Evolutionary conservation across 2,113 vertebrate species (phyloP).

Genomic region (Pelodiscus sinensis): DNA sequence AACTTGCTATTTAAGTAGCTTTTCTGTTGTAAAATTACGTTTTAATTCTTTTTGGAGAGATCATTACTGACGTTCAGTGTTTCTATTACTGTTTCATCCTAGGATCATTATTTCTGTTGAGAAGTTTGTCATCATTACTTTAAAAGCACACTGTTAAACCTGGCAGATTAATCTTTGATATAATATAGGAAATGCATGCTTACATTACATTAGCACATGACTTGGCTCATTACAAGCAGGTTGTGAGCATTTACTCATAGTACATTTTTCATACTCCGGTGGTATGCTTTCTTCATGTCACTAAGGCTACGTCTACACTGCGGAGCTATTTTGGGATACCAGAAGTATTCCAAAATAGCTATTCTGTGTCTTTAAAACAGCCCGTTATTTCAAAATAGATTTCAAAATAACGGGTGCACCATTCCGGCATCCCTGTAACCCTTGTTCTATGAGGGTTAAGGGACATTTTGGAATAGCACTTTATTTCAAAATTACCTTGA

Average conservation of each 20-base stretch:
- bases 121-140: background rate
- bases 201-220: fast-evolving
- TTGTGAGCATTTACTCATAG: fast-evolving
- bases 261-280: background rate
- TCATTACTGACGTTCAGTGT: background rate
- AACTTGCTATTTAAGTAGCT: background rate
- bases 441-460: no score
- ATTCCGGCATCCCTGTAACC: no score
- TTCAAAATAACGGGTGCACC: no score
- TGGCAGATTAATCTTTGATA: background rate
- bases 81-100: background rate
- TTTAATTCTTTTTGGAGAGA: background rate
- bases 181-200: background rate
- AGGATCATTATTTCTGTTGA: background rate
- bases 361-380: no score
- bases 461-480: no score
- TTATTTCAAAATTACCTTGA: no score
- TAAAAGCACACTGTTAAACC: background rate
- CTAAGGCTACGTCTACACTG: no score
- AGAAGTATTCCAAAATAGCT: no score
- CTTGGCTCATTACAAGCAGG: background rate
- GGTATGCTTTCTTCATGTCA: background rate
- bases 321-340: no score
- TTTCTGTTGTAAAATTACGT: background rate
- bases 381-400: no score